Evolutionary conservation across 2,888 invertebrate genomes (phyloP), one percentile per base, ranked within the genome.

Genomic region (Syrphus vitripennis): DNA sequence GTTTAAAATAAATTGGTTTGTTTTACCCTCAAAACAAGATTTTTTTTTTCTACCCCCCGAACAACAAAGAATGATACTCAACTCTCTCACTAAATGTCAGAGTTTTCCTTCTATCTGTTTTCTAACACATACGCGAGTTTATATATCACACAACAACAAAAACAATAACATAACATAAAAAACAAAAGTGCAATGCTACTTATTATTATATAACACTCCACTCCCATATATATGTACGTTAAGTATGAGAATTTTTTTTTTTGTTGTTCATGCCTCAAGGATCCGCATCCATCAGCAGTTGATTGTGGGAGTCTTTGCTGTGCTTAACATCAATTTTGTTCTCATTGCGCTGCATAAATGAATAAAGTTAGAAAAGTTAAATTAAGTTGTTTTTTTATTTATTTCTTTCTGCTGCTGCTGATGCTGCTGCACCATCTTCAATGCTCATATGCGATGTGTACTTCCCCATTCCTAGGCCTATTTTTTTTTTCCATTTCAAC

Each of bases 321-420:
- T 71, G 31, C 78, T 78, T 78, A 75, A 80, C 75, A 80, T 53
- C 40, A 69, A 55, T 80, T 69, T 19, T 53, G 40, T 61, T 59
- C 61, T 53, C 26, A 63, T 40, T 55, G 61, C 53, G 59, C 31
- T 71, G 70, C 61, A 70, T 63, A 77, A 77, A 78, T 78, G 78
- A 78, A 71, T 71, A 78, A 78, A 71, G 71, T 70, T 61, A 67
- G 50, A 67, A 69, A 69, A 61, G 57, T 59, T 80, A 80, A 80
- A 80, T 80, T 75, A 80, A 75, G 75, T 75, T 69, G 75, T 31
- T 80, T 80, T 63, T 80, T 80, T 74, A 74, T 80, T 75, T 75
- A 31, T 40, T 53, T 29, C 31, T 31, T n/a, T n/a, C n/a, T n/a
- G n/a, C n/a, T 70, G 5, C 61, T 59, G 29, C 42, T 70, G 5